phyloP scores from a whole-genome alignment of 2,797 vertebrate genomes.

The Nyctibius grandis region DNA sequence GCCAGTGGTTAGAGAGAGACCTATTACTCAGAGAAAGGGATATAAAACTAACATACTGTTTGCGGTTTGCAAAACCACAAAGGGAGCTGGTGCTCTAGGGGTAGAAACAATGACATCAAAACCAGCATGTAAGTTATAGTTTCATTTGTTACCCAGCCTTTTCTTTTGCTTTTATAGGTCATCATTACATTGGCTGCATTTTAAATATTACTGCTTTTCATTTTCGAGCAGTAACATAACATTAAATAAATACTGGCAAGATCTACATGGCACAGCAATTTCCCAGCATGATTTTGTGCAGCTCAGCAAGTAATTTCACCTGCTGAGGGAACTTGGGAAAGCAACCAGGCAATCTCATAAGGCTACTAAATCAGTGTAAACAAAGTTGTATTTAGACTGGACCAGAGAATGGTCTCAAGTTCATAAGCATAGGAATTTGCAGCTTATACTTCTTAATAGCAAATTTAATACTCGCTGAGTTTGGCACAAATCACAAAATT shows the following conservation, averaged over 20 bases:
- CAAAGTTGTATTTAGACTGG: constrained; percentile 21
- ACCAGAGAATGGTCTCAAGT: neutral
- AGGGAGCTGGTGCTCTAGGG: neutral
- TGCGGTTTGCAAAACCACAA: neutral
- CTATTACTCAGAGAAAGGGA: neutral
- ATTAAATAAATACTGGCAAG: constrained; percentile 43
- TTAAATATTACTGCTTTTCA: constrained; percentile 44
- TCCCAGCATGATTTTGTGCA: constrained; percentile 24
- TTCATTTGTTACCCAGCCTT: constrained; percentile 26
- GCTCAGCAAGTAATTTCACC: constrained; percentile 34
- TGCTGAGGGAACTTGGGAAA: constrained; percentile 24
- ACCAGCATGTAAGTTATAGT: neutral
- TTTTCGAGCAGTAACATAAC: constrained; percentile 14
- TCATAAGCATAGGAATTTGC: constrained; percentile 14
- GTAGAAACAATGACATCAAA: neutral
- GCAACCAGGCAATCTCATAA: constrained; percentile 17
- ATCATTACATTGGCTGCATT: neutral
- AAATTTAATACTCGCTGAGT: neutral
- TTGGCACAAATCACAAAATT: neutral
- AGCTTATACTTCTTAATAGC: constrained; percentile 5
- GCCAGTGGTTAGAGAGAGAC: neutral
- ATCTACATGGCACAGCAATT: constrained; percentile 1
- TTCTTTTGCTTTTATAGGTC: constrained; percentile 7
- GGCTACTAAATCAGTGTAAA: constrained; percentile 32
- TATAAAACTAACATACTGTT: neutral